Evolutionary conservation across 2,113 vertebrate species (phyloP).

Genomic region (Pristiophorus japonicus): DNA sequence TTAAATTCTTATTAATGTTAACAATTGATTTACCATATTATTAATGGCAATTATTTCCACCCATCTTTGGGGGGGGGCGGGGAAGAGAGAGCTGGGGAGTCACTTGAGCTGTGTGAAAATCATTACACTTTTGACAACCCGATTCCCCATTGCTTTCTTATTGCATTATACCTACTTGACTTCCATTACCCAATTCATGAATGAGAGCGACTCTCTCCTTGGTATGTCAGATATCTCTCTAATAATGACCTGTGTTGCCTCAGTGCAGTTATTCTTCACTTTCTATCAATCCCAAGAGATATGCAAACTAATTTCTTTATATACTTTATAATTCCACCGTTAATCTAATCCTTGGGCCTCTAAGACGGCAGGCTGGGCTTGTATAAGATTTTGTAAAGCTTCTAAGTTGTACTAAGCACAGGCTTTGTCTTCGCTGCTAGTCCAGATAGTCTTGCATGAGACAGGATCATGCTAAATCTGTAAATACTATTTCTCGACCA

Average conservation of each 20-base stretch:
- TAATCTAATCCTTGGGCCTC: not conserved
- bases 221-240: not conserved
- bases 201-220: too few relatives aligned
- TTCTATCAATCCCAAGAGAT: not conserved
- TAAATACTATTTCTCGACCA: not conserved
- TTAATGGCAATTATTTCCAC: not conserved
- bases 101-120: not conserved
- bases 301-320: not conserved
- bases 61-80: not conserved
- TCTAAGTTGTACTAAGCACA: not conserved
- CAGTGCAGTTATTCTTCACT: not conserved
- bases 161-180: not conserved
- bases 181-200: not conserved
- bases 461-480: not conserved
- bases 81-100: too few relatives aligned
- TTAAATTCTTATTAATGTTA: not conserved
- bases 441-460: not conserved
- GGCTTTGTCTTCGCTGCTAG: not conserved
- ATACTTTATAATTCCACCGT: not conserved
- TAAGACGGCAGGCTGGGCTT: not conserved
- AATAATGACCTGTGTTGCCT: not conserved
- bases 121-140: not conserved
- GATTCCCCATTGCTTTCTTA: not conserved
- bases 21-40: not conserved
- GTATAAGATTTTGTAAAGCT: not conserved